Evolutionary conservation across 1,140 invertebrate species (phyloP), one percentile per base, ranked within the genome.

Genomic region (Cheumatopsyche charites): DNA sequence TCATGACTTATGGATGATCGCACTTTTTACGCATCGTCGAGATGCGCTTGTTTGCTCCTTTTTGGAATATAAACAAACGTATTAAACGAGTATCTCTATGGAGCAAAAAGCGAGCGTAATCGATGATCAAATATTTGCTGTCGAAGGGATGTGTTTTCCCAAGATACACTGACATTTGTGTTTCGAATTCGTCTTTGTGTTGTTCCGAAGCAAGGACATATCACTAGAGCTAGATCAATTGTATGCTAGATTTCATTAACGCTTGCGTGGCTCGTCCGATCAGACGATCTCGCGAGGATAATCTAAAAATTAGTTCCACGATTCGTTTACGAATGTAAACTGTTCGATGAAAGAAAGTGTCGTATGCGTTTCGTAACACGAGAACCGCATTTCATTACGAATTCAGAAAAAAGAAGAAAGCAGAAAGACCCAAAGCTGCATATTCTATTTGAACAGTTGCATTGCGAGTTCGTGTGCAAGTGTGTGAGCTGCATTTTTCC

Each of bases 391-490:
- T 26, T 58, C 55, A 58, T 58, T 58, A 58, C 4, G 23, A 58
- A 58, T 58, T 17, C 55, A 58, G 19, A 58, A 58, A 36, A 36
- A 58, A 26, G 19, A 52, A 58, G 13, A 58, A 58, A 58, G 21
- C 55, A n/a, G n/a, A n/a, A n/a, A n/a, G n/a, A n/a, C n/a, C n/a
- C n/a, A 58, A 17, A 25, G 23, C 55, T 25, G 21, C 55, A 21
- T 58, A 58, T 58, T 58, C 17, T 66, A 47, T 66, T 66, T 66
- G 63, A 47, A 66, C 63, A 66, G 63, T 66, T 66, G 63, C 17
- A 45, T 66, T 66, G 62, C 23, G 17, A 2, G 9, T 42, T 3
- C 23, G 19, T 21, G 26, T 42, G 15, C 12, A 12, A 19, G 36
- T 26, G n/a, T 11, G 62, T 23, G 23, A 5, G 29, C 55, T 13